Evolutionary conservation across 2,797 vertebrate genomes (phyloP).

Genomic region (Acanthurus tractus): DNA sequence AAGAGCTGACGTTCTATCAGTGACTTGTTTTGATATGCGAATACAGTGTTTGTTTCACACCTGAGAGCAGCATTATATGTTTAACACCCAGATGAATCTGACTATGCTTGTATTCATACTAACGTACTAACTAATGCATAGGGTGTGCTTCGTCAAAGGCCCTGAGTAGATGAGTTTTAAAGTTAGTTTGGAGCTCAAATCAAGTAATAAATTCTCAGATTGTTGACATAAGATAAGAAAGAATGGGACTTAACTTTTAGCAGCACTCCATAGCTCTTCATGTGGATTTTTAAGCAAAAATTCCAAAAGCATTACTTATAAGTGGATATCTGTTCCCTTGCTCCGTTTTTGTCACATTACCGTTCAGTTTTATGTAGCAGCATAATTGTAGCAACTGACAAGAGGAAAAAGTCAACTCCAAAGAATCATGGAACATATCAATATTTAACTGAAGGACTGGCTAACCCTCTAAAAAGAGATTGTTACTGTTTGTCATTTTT

Average conservation of each 20-base stretch:
- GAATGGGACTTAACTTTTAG: constrained; percentile 15
- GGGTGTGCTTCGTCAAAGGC: constrained; percentile 34
- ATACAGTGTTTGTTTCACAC: constrained; percentile 47
- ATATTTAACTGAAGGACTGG: constrained; percentile 10
- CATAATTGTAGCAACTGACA: constrained; percentile 58
- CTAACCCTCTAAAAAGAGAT: not conserved
- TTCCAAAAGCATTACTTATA: constrained; percentile 12
- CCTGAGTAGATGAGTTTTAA: constrained; percentile 18
- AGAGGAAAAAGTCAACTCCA: constrained; percentile 32
- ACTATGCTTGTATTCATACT: constrained; percentile 60
- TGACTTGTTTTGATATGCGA: constrained; percentile 53
- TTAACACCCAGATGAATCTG: constrained; percentile 42
- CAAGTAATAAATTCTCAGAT: not conserved
- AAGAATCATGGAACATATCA: constrained; percentile 48
- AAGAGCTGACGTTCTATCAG: constrained; percentile 46
- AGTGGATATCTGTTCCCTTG: constrained; percentile 13
- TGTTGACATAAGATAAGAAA: not conserved
- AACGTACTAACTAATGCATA: constrained; percentile 63
- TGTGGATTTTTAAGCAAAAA: constrained; percentile 14
- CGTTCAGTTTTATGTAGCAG: constrained; percentile 57
- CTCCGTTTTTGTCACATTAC: constrained; percentile 25
- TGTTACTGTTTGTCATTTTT: not conserved
- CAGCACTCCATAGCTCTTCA: not conserved
- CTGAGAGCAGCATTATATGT: constrained; percentile 50
- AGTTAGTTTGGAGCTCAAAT: constrained; percentile 17